These are phyloP conservation scores for Tachysurus fulvidraco DNA, from an alignment of 2,113 vertebrate genomes.

Conservation along the genomic window DNA sequence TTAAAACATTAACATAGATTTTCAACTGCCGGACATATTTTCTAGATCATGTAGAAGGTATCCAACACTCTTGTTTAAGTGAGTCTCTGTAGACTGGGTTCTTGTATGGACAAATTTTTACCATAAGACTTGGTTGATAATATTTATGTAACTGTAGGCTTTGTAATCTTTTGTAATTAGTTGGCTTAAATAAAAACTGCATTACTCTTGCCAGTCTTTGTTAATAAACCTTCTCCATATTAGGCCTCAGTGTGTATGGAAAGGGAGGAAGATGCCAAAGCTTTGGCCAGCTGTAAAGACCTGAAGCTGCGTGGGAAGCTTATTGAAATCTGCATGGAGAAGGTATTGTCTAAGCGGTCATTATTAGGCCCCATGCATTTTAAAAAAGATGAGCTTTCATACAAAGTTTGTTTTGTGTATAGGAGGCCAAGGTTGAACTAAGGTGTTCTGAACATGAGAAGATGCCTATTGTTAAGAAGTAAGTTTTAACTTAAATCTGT, in stretches of 20 bases:
- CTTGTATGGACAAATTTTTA: neutral
- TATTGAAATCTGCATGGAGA: conserved; percentile 55
- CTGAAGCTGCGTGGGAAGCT: conserved; percentile 50
- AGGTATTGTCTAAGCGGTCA: conserved; percentile 49
- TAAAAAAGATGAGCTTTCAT: neutral
- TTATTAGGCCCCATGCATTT: neutral
- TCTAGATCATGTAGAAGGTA: neutral
- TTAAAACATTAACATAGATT: neutral
- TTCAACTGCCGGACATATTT: neutral
- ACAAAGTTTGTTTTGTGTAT: neutral
- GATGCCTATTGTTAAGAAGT: conserved; percentile 46
- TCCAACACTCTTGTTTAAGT: neutral
- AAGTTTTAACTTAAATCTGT: neutral
- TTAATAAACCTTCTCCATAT: neutral
- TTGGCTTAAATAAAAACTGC: neutral
- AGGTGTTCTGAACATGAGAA: conserved; percentile 14
- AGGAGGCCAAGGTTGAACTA: conserved; percentile 25
- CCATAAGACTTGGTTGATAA: neutral
- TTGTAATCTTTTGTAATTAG: neutral
- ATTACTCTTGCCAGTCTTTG: neutral
- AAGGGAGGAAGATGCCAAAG: conserved; percentile 65
- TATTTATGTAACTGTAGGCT: neutral
- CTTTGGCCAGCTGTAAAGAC: conserved; percentile 54
- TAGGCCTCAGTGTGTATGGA: conserved; percentile 68
- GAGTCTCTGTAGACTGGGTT: neutral